Base-by-base conservation (phyloP, 2,888 invertebrate genomes). In the Drosophila rellima region DNA sequence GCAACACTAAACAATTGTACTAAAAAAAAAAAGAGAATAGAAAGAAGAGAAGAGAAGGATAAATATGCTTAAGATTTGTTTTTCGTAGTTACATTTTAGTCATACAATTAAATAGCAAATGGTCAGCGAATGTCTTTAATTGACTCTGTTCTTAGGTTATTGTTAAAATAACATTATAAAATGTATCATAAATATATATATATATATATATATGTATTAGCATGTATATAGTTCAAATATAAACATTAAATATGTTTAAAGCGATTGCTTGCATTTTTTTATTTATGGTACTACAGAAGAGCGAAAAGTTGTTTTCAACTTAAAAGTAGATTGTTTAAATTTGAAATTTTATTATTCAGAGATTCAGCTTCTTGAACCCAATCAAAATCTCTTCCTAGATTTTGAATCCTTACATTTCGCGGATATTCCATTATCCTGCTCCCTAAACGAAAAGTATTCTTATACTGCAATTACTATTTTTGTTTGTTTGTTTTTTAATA, bases 51-150 rank as follows among this genome's bases (percentile, higher is more conserved):
- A 23, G 20, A 48, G 7, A 2, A n/a, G n/a, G 20, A 17, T 52
- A 56, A 63, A 48, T 79, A 71, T 57, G 57, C 55, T 61, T 75
- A 87, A 87, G 85, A 60, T 68, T 31, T 51, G 59, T 60, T 83
- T 65, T 68, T 70, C 70, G 52, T 84, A 87, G 82, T 72, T 87
- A 78, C 68, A 68, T 56, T 70, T 80, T 81, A 87, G 84, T 83
- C 56, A 42, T 80, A 80, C 39, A 50, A 55, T 62, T 50, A 37
- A 56, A 59, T 54, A 54, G 45, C 63, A 20, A 52, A 56, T 17
- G 20, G 44, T 65, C 29, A 33, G 59, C 59, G 18, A 51, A 51
- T 31, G 33, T 37, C 23, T 26, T 35, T 6, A 61, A 15, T 44
- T 45, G 54, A 70, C 70, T 55, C 50, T 62, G 77, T 71, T 66